A percentile compares a stretch with the other conserved stretches of the same genome.
Evolutionary conservation across 2,888 invertebrate genomes (phyloP).

Genomic region (Oligia latruncula): DNA sequence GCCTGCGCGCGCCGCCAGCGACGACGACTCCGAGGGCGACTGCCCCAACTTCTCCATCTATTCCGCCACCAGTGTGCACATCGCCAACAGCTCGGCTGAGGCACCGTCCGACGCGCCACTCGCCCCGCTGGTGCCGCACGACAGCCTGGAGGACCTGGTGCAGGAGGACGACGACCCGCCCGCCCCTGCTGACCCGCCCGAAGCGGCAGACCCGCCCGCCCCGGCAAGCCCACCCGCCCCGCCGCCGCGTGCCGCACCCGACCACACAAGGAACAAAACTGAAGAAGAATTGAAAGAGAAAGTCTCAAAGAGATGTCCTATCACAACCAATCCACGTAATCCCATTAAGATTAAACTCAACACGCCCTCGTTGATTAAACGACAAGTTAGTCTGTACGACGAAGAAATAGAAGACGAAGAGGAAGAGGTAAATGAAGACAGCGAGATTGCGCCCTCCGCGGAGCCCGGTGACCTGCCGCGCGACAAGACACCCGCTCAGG

Average conservation of each 20-base stretch:
- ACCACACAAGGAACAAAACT: slow-evolving; percentile 66
- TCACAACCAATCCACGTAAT: slow-evolving; percentile 81
- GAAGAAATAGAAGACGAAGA: slow-evolving; percentile 72
- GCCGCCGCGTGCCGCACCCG: background rate
- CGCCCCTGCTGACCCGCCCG: background rate
- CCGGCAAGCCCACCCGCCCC: slow-evolving; percentile 5
- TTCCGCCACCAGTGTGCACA: slow-evolving; percentile 94
- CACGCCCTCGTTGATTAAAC: slow-evolving; percentile 87
- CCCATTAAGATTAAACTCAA: slow-evolving; percentile 86
- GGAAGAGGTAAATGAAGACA: slow-evolving; percentile 52
- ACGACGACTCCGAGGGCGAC: slow-evolving; percentile 91
- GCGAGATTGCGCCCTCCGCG: slow-evolving; percentile 62
- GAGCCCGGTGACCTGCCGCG: background rate
- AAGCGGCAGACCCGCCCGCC: background rate
- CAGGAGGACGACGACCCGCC: slow-evolving; percentile 60
- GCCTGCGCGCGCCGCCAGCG: slow-evolving; percentile 77
- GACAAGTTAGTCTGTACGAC: slow-evolving; percentile 89
- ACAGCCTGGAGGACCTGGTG: slow-evolving; percentile 61
- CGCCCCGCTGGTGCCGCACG: slow-evolving; percentile 39
- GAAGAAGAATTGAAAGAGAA: slow-evolving; percentile 82
- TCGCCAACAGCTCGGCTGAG: slow-evolving; percentile 88
- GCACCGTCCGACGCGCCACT: slow-evolving; percentile 55
- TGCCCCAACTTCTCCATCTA: slow-evolving; percentile 97
- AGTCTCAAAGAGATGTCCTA: slow-evolving; percentile 83
- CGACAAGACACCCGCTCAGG: background rate